Evolutionary conservation across 1,140 invertebrate species (phyloP), one percentile per base, ranked within the genome.

Genomic region (Nephotettix cincticeps): DNA sequence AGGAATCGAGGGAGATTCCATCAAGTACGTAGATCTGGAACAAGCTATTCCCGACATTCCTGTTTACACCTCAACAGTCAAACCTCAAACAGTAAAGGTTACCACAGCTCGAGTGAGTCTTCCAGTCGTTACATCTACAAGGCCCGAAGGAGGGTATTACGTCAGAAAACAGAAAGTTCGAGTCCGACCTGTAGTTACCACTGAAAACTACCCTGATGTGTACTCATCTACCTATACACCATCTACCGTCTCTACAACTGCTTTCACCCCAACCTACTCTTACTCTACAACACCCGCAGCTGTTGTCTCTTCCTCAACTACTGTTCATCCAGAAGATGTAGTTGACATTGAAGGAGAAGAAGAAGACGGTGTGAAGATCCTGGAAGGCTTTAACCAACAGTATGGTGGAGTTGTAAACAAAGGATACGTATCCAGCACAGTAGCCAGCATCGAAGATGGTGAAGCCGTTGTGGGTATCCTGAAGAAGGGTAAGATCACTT

Each of bases 401-500:
- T 77, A 75, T 51, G 77, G 77, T 13, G 74, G 72, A 30, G 58
- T 76, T 1, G 54, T 77, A 1, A 74, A 36, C 28, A 51, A 67
- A n/a, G 72, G 72, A 36, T 72, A 70, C n/a, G 68, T 47, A 21
- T 68, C 72, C 0, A 75, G 71, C 27, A 73, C 75, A 30, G 58
- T 74, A 4, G 69, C 75, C 13, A 75, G 70, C 43, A 65, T 76
- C 21, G 71, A 73, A 63, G 75, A 76, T 54, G 75, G 75, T 40
- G 75, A 76, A 71, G 71, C 75, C 0, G 64, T 76, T 32, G 76
- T 77, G 19, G 76, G 76, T 23, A 71, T 77, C 29, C 58, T 76
- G n/a, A 76, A 75, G 66, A 75, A 76, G 29, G 73, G 65, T 43
- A 65, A 67, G 28, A 58, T 64, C 40, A 51, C 40, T 9, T 68